Evolutionary conservation across 1,140 invertebrate genomes (phyloP), one percentile per base, ranked within the genome.

Genomic region (Eupeodes corollae): DNA sequence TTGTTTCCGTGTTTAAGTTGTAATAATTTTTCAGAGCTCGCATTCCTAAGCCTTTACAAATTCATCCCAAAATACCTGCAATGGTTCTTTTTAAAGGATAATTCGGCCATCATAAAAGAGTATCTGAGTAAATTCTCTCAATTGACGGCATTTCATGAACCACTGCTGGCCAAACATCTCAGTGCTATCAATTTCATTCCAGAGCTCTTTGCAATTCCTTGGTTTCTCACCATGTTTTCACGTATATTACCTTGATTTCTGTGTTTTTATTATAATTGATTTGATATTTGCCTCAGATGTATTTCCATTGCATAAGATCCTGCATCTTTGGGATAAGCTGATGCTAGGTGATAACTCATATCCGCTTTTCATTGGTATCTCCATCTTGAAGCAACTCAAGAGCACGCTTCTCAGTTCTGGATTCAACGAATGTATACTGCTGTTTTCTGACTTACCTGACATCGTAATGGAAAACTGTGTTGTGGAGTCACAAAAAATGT

Each of bases 181-280:
- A 79, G 87, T 56, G 82, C 82, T 6, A 97, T 98, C 55, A 88
- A 85, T 57, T 99, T 99, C 69, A 89, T 95, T 55, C 93, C 96
- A 0, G 93, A 99, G 74, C 72, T 99, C 2, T 99, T 98, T 73
- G 91, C 96, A n/a, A 98, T 99, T 68, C 95, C 96, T 0, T 99
- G 96, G 96, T 98, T 99, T 70, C 73, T 99, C 6, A 99, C 96
- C 10, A 97, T 98, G 91, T 99, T 98, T 75, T 96, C 95, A 47
- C 95, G 91, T 96, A 77, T 83, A 87, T 84, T 49, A 38, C 43
- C 35, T 51, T 15, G 14, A 6, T 18, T 15, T 8, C 8, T 26
- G 11, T 34, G 35, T 16, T 44, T 35, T 45, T 13, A 45, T 42
- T 35, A 5, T 1, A 19, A n/a, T 35, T 18, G 5, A 2, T n/a